These are phyloP conservation scores for Drosophila falleni DNA, from an alignment of 2,888 invertebrate species.

Conservation along the genomic window DNA sequence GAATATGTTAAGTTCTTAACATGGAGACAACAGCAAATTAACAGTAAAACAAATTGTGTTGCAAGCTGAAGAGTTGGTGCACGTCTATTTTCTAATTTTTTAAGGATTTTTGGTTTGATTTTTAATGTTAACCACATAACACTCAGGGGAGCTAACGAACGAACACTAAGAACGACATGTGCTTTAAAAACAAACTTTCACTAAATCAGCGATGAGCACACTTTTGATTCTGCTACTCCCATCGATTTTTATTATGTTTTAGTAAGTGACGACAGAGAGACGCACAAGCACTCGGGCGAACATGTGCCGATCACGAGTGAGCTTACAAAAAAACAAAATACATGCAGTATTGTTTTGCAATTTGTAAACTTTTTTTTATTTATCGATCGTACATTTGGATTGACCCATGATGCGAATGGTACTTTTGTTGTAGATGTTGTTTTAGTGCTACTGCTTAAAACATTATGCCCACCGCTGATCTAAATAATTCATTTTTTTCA, in stretches of 20 bases:
- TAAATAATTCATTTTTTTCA: no score
- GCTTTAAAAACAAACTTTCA: background rate
- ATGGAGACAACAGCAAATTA: constrained; percentile 21
- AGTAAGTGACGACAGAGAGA: no score
- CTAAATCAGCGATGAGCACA: background rate
- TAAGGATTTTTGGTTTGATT: background rate
- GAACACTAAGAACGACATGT: background rate
- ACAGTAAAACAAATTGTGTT: constrained; percentile 8
- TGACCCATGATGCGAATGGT: no score
- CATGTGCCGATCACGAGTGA: background rate
- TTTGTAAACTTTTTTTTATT: background rate
- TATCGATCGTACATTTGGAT: background rate
- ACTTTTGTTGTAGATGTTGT: no score
- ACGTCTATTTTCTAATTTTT: background rate
- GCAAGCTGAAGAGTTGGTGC: background rate
- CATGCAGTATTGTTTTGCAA: background rate
- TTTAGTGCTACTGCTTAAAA: no score
- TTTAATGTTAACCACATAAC: background rate
- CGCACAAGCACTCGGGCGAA: no score
- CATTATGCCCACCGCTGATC: no score
- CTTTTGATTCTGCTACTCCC: background rate
- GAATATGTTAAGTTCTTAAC: constrained; percentile 9
- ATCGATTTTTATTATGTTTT: background rate
- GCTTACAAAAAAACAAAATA: background rate
- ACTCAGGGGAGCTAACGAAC: background rate